Base-by-base conservation (phyloP, 2,888 invertebrate species). In the Unio pictorum region DNA sequence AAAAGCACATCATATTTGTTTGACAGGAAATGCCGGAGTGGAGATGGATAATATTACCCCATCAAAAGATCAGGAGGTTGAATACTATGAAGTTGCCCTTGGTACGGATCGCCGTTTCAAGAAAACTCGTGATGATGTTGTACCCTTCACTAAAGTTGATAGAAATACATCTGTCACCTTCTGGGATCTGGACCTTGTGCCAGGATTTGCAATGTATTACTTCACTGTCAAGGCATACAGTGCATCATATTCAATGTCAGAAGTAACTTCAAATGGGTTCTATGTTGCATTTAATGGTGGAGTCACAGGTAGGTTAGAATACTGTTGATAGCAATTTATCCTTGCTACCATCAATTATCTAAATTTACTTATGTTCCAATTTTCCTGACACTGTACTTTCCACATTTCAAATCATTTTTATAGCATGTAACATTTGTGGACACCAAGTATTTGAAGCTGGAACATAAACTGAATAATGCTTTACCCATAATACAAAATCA, bases 181-280 rank as follows among this genome's bases (percentile, higher is more conserved):
- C 64, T 74, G 72, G 55, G 75, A 82, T 71, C 74, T 85, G 45
- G 65, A 76, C 3, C 74, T 85, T 34, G 70, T 74, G 15, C 72
- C 80, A 6, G 66, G 72, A n/a, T 69, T 65, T 11, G 79, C 79
- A 26, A 68, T 74, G 0, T 85, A 85, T 66, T 85, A 82, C 65
- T 76, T 83, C 58, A 83, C 85, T 57, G 85, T 85, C 28, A 68
- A 74, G 26, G 85, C 82, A 18, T 71, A 79, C 66, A 82, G 82
- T 68, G 68, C 70, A 11, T 75, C 82, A 1, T 78, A 76, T 55
- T 70, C 85, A 11, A 69, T 68, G 26, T 76, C 80, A 11, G 75
- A 77, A 17, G 79, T 81, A 11, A 82, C 81, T 11, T 82, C 82
- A 0, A 85, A 84, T 75, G 81, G 81, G 7, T 80, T 85, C 66